Evolutionary conservation across 2,888 invertebrate species (phyloP), one percentile per base, ranked within the genome.

Genomic region (Dryobota labecula): DNA sequence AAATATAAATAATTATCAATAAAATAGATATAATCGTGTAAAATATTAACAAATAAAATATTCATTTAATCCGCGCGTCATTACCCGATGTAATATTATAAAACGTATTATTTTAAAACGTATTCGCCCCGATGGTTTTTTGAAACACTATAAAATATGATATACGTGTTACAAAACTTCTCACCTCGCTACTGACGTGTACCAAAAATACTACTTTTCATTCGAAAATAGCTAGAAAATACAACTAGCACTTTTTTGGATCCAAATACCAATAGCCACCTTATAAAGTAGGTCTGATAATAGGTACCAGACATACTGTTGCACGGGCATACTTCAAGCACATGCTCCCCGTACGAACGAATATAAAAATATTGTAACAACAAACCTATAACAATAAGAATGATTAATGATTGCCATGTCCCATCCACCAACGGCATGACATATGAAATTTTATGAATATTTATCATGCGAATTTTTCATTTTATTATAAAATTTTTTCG

Each of bases 371-470:
- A 86, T 76, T 79, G 72, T 86, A 70, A 77, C 84, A 83, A 80
- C 82, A 86, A 86, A 83, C 73, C 82, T 83, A 81, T 84, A 86
- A 89, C 89, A 90, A 89, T 88, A 88, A 88, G 84, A 84, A 84
- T 90, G 89, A 90, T 90, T 90, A 89, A 90, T 89, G 89, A 86
- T 79, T 84, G 80, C 85, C 76, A 70, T 79, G 84, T 84, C 85
- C 84, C 85, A 81, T 85, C 81, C 81, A 83, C 78, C 84, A 86
- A 76, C 84, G 81, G 82, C 82, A 78, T 87, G 88, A 85, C 88
- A 86, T 87, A 86, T 86, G 85, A 86, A 86, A 86, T 87, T 88
- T 88, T 84, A 90, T 89, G 87, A 88, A 87, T 88, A 90, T 90
- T 89, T 86, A 90, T 90, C 77, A 86, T 80, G 61, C 45, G 64